Conservation (phyloP, 2,888 invertebrate genomes). For the Drosophila testacea region DNA sequence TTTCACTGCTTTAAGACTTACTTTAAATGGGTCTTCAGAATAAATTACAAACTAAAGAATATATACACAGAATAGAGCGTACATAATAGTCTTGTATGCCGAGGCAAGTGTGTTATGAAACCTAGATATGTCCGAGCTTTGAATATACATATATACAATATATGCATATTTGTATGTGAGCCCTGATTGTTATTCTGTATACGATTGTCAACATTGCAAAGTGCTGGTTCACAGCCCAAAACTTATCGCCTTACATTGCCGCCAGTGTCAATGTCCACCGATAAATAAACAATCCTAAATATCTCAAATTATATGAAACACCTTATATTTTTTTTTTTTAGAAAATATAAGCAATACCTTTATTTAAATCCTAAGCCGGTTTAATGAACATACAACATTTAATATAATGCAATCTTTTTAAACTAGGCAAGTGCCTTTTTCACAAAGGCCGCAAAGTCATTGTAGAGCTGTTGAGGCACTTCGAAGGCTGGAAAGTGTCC, state of each 20-base stretch:
- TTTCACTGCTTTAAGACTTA: too few relatives aligned
- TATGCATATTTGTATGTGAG: neutral
- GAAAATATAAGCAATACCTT: constrained; percentile 20
- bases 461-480: constrained; percentile 89
- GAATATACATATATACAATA: constrained; percentile 4
- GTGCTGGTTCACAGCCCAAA: neutral
- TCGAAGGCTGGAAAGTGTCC: constrained; percentile 96
- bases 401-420: neutral
- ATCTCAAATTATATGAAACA: constrained; percentile 1
- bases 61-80: constrained; percentile 9
- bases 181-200: constrained; percentile 38
- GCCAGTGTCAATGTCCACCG: neutral
- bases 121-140: neutral
- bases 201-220: constrained; percentile 18
- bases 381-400: constrained; percentile 26
- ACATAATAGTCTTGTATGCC: constrained; percentile 2
- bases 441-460: constrained; percentile 89
- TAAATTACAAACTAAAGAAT: neutral
- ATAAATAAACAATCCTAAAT: neutral
- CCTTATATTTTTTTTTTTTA: constrained; percentile 4
- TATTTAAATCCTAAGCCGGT: constrained; percentile 39
- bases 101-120: neutral
- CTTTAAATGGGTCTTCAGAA: neutral
- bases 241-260: neutral
- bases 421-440: constrained; percentile 73